Evolutionary conservation across 2,113 vertebrate genomes (phyloP), one percentile per base, ranked within the genome.

Genomic region (Syrrhaptes paradoxus): DNA sequence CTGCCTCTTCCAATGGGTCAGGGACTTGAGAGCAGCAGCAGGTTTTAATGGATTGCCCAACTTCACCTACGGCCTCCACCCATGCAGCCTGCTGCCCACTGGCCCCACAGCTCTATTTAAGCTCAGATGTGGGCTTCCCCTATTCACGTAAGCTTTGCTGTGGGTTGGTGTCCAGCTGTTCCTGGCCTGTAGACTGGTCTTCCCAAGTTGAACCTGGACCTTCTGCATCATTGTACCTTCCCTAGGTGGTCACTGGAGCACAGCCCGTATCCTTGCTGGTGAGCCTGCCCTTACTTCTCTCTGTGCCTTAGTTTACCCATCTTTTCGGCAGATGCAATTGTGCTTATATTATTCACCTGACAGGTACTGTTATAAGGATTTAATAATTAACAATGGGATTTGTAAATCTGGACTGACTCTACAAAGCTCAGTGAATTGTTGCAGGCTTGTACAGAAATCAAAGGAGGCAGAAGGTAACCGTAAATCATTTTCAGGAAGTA

Each of bases 401-500:
- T 91, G 67, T 74, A 63, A 86, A 71, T 38, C 65, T 83, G 65
- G 43, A 72, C 29, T 34, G 45, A 20, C 45, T 48, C 43, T 71
- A 6, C 22, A 28, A 46, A 70, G 72, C 61, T 86, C 13, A 7
- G 62, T 58, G 75, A 10, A 3, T 36, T 45, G 76, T 95, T 88
- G 51, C 3, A 63, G 46, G 68, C 79, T 88, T 38, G 59, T 66
- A 4, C 26, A 88, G 92, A 68, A 96, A 95, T 89, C 90, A 94
- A 93, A 94, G 93, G 90, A 74, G 89, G 83, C 43, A 94, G 79
- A 14, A 89, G 46, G 85, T n/a, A 68, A 63, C 19, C 68, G 73
- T 76, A 90, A 94, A 89, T 93, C n/a, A 55, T 31, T 94, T 79
- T 92, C 83, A 83, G 95, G 92, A 94, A 92, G 83, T 58, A 5